Evolutionary conservation across 2,888 invertebrate species (phyloP).

Genomic region (Epinotia brunnichana): DNA sequence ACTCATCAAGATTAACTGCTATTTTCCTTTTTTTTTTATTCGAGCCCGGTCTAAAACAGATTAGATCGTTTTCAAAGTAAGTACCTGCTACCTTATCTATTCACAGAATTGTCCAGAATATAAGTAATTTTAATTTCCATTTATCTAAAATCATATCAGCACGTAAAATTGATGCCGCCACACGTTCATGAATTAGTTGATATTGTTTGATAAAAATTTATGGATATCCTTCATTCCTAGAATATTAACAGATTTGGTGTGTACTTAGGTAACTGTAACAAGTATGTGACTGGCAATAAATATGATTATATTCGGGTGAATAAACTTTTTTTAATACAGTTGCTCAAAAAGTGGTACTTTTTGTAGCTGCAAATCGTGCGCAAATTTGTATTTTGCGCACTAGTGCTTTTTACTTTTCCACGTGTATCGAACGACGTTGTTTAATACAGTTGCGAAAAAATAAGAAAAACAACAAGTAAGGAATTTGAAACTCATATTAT

Average conservation of each 20-base stretch:
- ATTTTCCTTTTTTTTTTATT: not conserved
- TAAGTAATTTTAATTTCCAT: slow-evolving; percentile 14
- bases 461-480: too few relatives aligned
- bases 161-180: slow-evolving; percentile 1
- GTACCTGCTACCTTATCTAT: not conserved
- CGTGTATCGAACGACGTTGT: too few relatives aligned
- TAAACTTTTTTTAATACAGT: too few relatives aligned
- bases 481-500: too few relatives aligned
- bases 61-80: not conserved
- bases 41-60: not conserved
- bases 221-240: not conserved
- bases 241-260: not conserved
- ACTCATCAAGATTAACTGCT: not conserved
- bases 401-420: too few relatives aligned
- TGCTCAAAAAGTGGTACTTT: too few relatives aligned
- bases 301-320: too few relatives aligned
- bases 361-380: too few relatives aligned
- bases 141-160: slow-evolving; percentile 25
- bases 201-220: slow-evolving; percentile 23
- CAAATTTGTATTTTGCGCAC: too few relatives aligned
- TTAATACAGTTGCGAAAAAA: too few relatives aligned
- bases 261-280: too few relatives aligned
- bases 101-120: slow-evolving; percentile 19
- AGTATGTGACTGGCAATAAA: too few relatives aligned
- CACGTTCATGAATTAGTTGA: slow-evolving; percentile 16